These are phyloP conservation scores for Actinia tenebrosa DNA, from an alignment of 64 coral and sea anemone genomes.

Conservation along the genomic window DNA sequence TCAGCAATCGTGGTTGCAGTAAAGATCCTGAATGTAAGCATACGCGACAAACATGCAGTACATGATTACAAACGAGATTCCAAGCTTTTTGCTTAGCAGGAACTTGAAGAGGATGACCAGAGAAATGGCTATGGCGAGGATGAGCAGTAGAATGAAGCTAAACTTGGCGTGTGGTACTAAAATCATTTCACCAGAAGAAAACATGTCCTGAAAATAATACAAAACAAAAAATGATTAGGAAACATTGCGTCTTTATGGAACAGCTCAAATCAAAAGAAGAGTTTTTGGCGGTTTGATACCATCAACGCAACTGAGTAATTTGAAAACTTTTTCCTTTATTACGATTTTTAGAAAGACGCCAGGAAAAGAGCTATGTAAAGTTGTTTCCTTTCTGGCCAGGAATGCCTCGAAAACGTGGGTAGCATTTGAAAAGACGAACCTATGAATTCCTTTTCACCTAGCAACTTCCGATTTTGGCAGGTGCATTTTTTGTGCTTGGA, in stretches of 20 bases:
- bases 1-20: slow-evolving; percentile 61
- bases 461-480: too few species aligned
- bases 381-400: too few species aligned
- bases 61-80: slow-evolving; percentile 60
- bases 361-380: too few species aligned
- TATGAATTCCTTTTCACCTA: too few species aligned
- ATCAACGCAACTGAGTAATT: too few species aligned
- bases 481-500: too few species aligned
- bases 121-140: slow-evolving; percentile 50
- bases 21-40: slow-evolving; percentile 82
- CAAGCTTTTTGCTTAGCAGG: slow-evolving; percentile 55
- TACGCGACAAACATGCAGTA: slow-evolving; percentile 76
- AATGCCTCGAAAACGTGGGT: too few species aligned
- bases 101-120: slow-evolving; percentile 62
- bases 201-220: slow-evolving; percentile 33
- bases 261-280: neutral
- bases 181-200: slow-evolving; percentile 44
- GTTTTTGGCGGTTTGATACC: too few species aligned
- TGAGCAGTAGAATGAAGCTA: slow-evolving; percentile 80
- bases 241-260: neutral
- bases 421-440: too few species aligned
- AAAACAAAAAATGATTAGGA: slow-evolving; percentile 12
- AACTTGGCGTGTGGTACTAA: slow-evolving; percentile 87
- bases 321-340: too few species aligned
- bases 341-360: too few species aligned